A percentile compares a stretch with the other conserved stretches of the same genome.
phyloP scores from a whole-genome alignment of 2,888 invertebrate species.

The Icerya purchasi region DNA sequence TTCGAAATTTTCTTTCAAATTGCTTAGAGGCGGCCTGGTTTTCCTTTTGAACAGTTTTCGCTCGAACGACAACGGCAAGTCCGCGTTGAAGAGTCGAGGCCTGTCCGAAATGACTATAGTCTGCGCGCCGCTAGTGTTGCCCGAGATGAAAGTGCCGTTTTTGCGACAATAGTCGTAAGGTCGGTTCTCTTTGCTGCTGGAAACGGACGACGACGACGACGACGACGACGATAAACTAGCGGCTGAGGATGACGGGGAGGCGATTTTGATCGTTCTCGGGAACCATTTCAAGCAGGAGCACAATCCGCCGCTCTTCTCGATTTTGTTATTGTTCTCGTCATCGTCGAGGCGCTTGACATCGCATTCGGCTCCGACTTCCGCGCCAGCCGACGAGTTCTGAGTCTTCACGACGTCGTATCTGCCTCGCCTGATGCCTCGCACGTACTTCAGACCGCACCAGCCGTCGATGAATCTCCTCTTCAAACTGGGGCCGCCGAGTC shows the following conservation, averaged over 20 bases:
- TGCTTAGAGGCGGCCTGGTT: slow-evolving; percentile 2
- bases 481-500: background rate
- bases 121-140: too few relatives aligned
- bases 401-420: background rate
- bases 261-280: too few relatives aligned
- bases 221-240: background rate
- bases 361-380: too few relatives aligned
- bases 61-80: background rate
- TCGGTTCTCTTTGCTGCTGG: background rate
- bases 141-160: too few relatives aligned
- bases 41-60: slow-evolving; percentile 5
- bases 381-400: background rate
- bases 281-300: background rate
- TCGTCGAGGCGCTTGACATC: background rate
- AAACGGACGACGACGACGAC: background rate
- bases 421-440: background rate
- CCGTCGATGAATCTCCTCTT: background rate
- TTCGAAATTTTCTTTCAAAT: slow-evolving; percentile 1
- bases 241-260: background rate
- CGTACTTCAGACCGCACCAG: background rate
- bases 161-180: background rate
- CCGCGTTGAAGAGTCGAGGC: background rate
- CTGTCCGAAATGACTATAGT: background rate
- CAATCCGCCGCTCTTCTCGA: background rate
- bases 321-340: background rate